Conservation (phyloP, 2,797 vertebrate genomes). For the Astyanax mexicanus region DNA sequence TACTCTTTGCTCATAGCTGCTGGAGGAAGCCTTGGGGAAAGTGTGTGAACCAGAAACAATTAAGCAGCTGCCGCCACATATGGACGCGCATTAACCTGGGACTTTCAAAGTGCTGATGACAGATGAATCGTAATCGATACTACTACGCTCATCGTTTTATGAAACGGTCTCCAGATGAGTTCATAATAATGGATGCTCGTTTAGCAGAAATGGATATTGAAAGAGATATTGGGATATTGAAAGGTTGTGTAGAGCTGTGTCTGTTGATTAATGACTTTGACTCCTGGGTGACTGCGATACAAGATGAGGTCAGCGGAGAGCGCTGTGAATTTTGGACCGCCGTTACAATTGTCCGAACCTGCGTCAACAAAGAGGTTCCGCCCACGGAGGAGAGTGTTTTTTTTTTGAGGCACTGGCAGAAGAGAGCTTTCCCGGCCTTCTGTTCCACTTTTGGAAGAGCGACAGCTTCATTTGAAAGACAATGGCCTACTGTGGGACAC, state of each 20-base stretch:
- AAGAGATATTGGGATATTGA: neutral
- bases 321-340: slow-evolving; percentile 18
- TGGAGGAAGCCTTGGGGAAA: slow-evolving; percentile 34
- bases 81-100: slow-evolving; percentile 22
- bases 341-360: slow-evolving; percentile 40
- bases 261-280: slow-evolving; percentile 27
- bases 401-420: slow-evolving; percentile 60
- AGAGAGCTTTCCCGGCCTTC: slow-evolving; percentile 70
- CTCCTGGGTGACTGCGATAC: neutral
- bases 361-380: slow-evolving; percentile 39
- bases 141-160: slow-evolving; percentile 13
- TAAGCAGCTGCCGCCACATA: slow-evolving; percentile 33
- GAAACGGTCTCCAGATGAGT: neutral
- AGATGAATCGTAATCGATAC: slow-evolving; percentile 38
- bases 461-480: slow-evolving; percentile 82
- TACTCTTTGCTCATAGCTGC: slow-evolving; percentile 12
- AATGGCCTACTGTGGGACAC: slow-evolving; percentile 68
- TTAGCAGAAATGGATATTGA: neutral
- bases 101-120: slow-evolving; percentile 4
- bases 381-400: slow-evolving; percentile 56
- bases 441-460: slow-evolving; percentile 70
- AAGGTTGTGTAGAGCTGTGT: neutral
- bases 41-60: slow-evolving; percentile 1
- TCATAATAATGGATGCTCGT: slow-evolving; percentile 30
- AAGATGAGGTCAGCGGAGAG: slow-evolving; percentile 33